A percentile compares a stretch with the other conserved stretches of the same genome.
phyloP scores from a whole-genome alignment of 2,113 vertebrate species.

The Dipodomys stephensi region DNA sequence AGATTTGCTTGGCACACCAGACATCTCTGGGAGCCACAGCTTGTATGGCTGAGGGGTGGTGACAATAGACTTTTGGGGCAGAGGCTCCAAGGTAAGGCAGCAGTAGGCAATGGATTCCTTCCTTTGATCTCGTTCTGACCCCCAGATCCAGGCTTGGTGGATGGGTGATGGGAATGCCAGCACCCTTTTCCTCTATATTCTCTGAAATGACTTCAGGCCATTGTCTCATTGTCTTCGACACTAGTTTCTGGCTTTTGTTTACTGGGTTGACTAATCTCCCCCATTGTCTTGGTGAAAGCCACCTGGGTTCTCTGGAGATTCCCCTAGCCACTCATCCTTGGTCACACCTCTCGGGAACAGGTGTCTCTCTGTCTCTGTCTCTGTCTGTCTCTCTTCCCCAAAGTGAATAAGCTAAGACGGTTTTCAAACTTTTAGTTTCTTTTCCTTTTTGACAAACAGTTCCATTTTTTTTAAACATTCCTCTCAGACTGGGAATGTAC shows the following conservation, averaged over 20 bases:
- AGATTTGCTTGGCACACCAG: neutral
- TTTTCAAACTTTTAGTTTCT: neutral
- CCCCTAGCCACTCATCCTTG: neutral
- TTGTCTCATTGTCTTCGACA: neutral
- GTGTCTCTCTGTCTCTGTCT: too few relatives aligned
- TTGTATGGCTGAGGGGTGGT: neutral
- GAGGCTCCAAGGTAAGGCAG: neutral
- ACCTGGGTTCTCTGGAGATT: neutral
- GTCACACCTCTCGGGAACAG: neutral
- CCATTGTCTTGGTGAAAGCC: neutral
- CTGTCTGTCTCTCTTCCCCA: neutral
- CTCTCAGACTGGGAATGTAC: too few relatives aligned
- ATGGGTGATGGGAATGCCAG: neutral
- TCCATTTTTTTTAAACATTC: neutral
- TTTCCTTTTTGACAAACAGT: neutral
- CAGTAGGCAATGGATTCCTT: neutral
- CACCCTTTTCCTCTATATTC: neutral
- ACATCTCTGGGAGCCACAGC: neutral
- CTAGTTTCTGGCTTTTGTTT: neutral
- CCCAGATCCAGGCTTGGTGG: neutral
- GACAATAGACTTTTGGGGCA: neutral
- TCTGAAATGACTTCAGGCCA: neutral
- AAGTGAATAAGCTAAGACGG: neutral
- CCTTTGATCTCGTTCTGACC: neutral
- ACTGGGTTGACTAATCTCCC: slow-evolving; percentile 7